Conservation (phyloP, 1,140 invertebrate genomes). For the Eupristina koningsbergeri region DNA sequence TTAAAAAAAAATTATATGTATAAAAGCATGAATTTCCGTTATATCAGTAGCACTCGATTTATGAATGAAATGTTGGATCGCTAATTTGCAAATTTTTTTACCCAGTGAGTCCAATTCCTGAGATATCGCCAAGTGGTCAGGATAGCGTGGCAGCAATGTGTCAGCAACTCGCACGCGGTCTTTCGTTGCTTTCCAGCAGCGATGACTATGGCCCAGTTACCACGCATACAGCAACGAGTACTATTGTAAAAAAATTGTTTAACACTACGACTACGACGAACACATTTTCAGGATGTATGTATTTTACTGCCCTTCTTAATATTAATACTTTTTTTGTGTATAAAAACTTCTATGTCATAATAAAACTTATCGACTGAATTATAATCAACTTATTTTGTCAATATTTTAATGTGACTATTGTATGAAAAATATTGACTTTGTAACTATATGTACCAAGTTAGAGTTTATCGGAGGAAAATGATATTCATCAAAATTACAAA, state of each 20-base stretch:
- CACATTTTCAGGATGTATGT: conserved; percentile 48
- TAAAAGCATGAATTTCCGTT: conserved; percentile 24
- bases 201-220: conserved; percentile 75
- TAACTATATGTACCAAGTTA: too few relatives aligned
- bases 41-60: conserved; percentile 13
- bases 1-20: neutral
- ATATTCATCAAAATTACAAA: too few relatives aligned
- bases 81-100: conserved; percentile 43
- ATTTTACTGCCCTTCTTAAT: neutral
- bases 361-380: too few relatives aligned
- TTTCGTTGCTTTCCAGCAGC: conserved; percentile 83
- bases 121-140: conserved; percentile 81
- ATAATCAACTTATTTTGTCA: too few relatives aligned
- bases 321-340: too few relatives aligned
- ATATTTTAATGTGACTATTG: too few relatives aligned
- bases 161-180: conserved; percentile 88
- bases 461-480: too few relatives aligned
- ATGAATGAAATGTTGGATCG: conserved; percentile 22
- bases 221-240: conserved; percentile 58
- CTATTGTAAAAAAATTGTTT: conserved; percentile 64
- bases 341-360: too few relatives aligned
- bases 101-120: conserved; percentile 85
- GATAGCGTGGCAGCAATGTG: conserved; percentile 90
- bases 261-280: conserved; percentile 55
- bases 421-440: too few relatives aligned